These are phyloP conservation scores for Arctia plantaginis DNA, from an alignment of 2,888 invertebrate species.

Conservation along the genomic window DNA sequence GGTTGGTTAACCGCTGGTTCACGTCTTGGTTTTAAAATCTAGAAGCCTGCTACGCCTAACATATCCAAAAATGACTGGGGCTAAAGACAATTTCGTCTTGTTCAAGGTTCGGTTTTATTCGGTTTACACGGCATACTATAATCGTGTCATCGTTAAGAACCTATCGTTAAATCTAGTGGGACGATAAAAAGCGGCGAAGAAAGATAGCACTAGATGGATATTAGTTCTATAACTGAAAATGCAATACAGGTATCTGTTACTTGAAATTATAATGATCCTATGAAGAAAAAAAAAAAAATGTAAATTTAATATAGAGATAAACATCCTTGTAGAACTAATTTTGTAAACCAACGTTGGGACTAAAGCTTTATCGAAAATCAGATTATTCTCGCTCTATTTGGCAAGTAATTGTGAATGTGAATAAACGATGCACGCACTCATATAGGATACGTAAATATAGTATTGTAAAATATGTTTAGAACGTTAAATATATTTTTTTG, in stretches of 20 bases:
- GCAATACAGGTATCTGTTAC: conserved; percentile 2
- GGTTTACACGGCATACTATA: too few relatives aligned
- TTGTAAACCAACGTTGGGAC: conserved; percentile 24
- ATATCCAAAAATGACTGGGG: neutral
- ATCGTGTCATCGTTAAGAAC: too few relatives aligned
- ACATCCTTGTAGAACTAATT: conserved; percentile 29
- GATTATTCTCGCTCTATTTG: conserved; percentile 42
- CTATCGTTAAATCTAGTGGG: too few relatives aligned
- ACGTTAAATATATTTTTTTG: too few relatives aligned
- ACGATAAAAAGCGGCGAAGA: too few relatives aligned
- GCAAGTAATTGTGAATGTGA: conserved; percentile 17
- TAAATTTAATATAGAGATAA: conserved; percentile 26
- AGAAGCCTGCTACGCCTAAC: too few relatives aligned
- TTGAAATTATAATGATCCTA: conserved; percentile 24
- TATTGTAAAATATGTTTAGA: too few relatives aligned
- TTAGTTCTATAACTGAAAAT: too few relatives aligned
- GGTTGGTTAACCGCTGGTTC: too few relatives aligned
- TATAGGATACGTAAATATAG: neutral
- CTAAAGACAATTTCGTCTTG: neutral
- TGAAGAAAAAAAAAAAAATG: conserved; percentile 22
- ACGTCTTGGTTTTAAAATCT: neutral
- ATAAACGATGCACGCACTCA: neutral
- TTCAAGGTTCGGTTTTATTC: too few relatives aligned
- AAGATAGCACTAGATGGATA: too few relatives aligned
- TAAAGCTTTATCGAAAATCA: conserved; percentile 35